Base-by-base conservation (phyloP, 1,140 invertebrate genomes). In the Apis dorsata region DNA sequence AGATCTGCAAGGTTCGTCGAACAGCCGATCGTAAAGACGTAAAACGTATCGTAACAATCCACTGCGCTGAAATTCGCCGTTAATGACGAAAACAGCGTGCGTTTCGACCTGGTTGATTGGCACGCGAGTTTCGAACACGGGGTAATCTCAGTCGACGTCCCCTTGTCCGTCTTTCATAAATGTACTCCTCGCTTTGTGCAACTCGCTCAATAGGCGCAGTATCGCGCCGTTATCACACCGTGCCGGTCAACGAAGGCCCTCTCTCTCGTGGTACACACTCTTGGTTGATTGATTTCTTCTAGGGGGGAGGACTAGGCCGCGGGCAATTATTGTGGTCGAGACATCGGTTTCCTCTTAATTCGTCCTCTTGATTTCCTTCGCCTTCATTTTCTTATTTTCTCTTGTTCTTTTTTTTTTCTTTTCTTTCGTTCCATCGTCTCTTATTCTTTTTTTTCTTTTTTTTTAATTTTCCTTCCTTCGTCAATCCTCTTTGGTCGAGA, bases 241-340 rank as follows among this genome's bases (percentile, higher is more conserved):
- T 57, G 78, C 44, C 74, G 57, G 62, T 68, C 76, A 57, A 57
- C 76, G 63, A 68, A 21, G 51, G 19, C 72, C 24, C n/a, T 49
- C 13, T 66, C 10, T 21, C 21, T 49, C 62, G 34, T 34, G 34
- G 34, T 4, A 34, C 34, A 34, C 34, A 86, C 73, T 69, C 55
- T 17, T 55, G 85, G 74, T 77, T 78, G 86, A 84, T 86, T 70
- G 86, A 65, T 84, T 87, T 80, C 76, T 86, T 84, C 69, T 51
- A 17, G 24, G n/a, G 53, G 68, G 21, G 80, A 24, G 24, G 24
- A 84, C 66, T 73, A 55, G 85, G 86, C 59, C 80, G 62, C 62
- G 0, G 53, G 51, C 79, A 80, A 66, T 81, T 74, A 81, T 77
- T 81, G 28, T 34, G 34, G 34, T 65, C 72, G 60, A 74, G 21